Evolutionary conservation across 2,797 vertebrate genomes (phyloP).

Genomic region (Acanthis flammea): DNA sequence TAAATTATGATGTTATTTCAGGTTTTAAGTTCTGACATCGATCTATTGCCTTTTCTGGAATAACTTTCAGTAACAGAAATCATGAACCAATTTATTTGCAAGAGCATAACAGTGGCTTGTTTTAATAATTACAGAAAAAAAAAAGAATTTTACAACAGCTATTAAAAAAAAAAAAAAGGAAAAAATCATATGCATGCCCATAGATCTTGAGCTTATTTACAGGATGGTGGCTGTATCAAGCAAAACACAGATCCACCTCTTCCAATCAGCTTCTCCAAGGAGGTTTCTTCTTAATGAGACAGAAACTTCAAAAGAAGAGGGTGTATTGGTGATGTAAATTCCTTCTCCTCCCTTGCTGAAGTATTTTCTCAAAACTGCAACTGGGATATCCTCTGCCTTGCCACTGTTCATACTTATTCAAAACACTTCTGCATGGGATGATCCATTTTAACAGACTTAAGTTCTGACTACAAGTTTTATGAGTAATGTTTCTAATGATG

Average conservation of each 20-base stretch:
- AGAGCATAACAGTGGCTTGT: background rate
- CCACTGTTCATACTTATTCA: background rate
- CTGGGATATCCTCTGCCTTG: accelerated
- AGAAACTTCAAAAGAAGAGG: background rate
- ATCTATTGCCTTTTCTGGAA: background rate
- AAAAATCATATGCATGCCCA: background rate
- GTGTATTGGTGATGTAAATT: background rate
- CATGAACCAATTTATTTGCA: background rate
- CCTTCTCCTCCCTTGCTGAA: background rate
- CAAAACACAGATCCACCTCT: background rate
- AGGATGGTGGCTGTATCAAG: background rate
- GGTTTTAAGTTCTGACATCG: background rate
- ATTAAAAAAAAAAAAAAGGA: background rate
- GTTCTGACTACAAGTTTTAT: background rate
- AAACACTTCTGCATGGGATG: background rate
- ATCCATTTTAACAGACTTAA: background rate
- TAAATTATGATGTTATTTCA: background rate
- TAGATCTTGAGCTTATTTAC: background rate
- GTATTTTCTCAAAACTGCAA: background rate
- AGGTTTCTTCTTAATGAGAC: background rate
- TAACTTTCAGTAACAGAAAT: background rate
- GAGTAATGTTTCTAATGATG: background rate
- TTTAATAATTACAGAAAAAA: background rate
- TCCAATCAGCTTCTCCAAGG: background rate
- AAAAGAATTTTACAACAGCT: background rate